phyloP scores from a whole-genome alignment of 1,140 invertebrate species.

The Leptinotarsa lineolata region DNA sequence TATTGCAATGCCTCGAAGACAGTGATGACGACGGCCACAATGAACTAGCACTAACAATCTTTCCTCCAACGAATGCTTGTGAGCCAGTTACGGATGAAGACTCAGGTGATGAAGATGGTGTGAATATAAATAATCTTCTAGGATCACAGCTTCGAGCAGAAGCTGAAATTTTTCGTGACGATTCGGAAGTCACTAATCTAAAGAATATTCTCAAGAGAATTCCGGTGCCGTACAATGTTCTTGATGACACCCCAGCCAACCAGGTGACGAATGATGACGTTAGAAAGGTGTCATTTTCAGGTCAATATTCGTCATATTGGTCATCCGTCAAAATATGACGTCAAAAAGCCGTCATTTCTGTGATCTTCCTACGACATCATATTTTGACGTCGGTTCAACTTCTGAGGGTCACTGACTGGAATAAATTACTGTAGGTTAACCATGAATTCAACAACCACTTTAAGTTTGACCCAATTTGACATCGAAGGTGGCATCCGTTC shows the following conservation, averaged over 20 bases:
- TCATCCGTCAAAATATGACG: constrained; percentile 10
- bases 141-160: constrained; percentile 28
- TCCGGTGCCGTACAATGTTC: no score
- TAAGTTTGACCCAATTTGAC: no score
- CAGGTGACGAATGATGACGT: background rate
- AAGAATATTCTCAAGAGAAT: no score
- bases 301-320: constrained; percentile 14
- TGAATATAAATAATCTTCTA: constrained; percentile 35
- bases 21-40: no score
- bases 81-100: constrained; percentile 36
- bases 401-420: no score
- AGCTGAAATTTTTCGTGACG: background rate
- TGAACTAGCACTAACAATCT: no score
- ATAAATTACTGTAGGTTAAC: no score
- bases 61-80: constrained; percentile 33
- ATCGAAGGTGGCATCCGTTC: no score
- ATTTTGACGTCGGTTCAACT: background rate
- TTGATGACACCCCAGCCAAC: constrained; percentile 5
- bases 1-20: no score
- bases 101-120: constrained; percentile 36
- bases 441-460: no score
- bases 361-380: background rate
- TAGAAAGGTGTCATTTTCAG: background rate
- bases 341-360: constrained; percentile 7
- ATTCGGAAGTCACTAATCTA: no score